These are phyloP conservation scores for Chloroceryle inda DNA, from an alignment of 2,797 vertebrate genomes.

Conservation along the genomic window DNA sequence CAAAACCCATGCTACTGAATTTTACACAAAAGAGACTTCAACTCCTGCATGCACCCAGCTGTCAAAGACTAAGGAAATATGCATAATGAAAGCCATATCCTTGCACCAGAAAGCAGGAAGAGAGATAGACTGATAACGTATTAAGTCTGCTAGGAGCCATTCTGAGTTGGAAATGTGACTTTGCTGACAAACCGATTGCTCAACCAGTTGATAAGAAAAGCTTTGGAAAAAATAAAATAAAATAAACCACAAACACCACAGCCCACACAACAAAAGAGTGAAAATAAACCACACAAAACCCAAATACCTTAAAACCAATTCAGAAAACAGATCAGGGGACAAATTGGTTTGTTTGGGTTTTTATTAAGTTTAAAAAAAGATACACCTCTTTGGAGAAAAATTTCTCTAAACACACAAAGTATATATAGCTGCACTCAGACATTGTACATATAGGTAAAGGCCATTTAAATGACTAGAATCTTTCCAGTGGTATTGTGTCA, in stretches of 20 bases:
- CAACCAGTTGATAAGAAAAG: not conserved
- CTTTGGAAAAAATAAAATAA: rapidly evolving
- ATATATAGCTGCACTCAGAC: not conserved
- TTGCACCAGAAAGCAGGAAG: conserved; percentile 31
- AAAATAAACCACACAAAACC: not conserved
- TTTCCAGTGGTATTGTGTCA: not conserved
- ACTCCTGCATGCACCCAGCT: not conserved
- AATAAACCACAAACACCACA: too few relatives aligned
- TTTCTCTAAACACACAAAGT: not conserved
- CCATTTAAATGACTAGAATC: not conserved
- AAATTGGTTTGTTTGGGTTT: not conserved
- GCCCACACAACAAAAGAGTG: not conserved
- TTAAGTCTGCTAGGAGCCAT: conserved; percentile 13
- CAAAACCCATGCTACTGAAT: not conserved
- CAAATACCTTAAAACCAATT: not conserved
- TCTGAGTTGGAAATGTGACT: not conserved
- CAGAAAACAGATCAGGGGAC: not conserved
- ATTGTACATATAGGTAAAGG: rapidly evolving
- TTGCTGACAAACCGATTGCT: not conserved
- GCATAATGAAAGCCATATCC: conserved; percentile 41
- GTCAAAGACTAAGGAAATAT: conserved; percentile 35
- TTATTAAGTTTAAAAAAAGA: not conserved
- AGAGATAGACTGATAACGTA: conserved; percentile 35
- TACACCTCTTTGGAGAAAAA: not conserved
- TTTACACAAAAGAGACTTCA: conserved; percentile 49